Conservation (phyloP, 2,113 vertebrate genomes). For the Sphaerodactylus townsendi region DNA sequence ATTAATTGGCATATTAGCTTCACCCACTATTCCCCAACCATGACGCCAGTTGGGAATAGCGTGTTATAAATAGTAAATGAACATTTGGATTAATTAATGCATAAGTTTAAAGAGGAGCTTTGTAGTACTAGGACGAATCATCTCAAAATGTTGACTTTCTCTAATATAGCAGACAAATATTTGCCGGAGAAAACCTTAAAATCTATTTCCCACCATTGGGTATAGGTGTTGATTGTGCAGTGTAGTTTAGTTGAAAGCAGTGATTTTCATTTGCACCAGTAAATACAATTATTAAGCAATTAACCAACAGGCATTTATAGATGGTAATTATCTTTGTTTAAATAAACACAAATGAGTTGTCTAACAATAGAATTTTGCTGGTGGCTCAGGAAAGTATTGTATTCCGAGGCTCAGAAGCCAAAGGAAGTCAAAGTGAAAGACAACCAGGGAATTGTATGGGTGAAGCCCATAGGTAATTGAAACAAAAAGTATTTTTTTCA, state of each 20-base stretch:
- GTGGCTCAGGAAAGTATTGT: slow-evolving; percentile 29
- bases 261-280: slow-evolving; percentile 29
- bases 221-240: not conserved
- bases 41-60: slow-evolving; percentile 13
- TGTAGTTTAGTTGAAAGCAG: slow-evolving; percentile 30
- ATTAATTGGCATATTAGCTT: slow-evolving; percentile 37
- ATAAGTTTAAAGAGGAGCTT: slow-evolving; percentile 2
- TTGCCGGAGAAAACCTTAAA: not conserved
- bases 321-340: slow-evolving; percentile 47
- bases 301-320: slow-evolving; percentile 20
- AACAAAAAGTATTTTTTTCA: slow-evolving; percentile 30
- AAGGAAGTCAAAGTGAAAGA: slow-evolving; percentile 9
- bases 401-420: not conserved
- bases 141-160: not conserved
- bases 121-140: not conserved
- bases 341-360: slow-evolving; percentile 40
- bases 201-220: not conserved
- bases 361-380: slow-evolving; percentile 20
- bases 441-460: slow-evolving; percentile 22
- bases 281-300: slow-evolving; percentile 45
- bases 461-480: slow-evolving; percentile 34
- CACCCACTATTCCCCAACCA: slow-evolving; percentile 20
- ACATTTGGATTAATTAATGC: slow-evolving; percentile 24
- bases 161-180: not conserved
- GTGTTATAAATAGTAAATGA: slow-evolving; percentile 27